Percentiles rank a stretch among this genome's conserved stretches.
These are phyloP conservation scores for Ophion costatus DNA, from an alignment of 2,888 invertebrate genomes.

Conservation along the genomic window DNA sequence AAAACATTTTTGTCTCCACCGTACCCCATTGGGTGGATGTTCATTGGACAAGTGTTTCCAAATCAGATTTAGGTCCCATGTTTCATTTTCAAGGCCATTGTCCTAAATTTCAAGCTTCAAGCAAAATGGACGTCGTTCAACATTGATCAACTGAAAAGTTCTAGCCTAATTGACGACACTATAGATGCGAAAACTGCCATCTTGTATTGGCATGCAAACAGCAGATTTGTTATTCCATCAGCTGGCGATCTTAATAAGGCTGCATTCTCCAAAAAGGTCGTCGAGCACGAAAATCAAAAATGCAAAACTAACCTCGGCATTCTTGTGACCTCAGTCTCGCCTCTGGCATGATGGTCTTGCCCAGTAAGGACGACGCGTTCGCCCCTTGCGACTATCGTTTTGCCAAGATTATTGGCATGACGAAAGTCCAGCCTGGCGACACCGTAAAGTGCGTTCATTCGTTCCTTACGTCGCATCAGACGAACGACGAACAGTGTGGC, in stretches of 20 bases:
- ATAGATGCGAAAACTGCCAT: not conserved
- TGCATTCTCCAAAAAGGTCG: not conserved
- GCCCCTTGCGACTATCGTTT: conserved; percentile 74
- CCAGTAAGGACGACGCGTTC: conserved; percentile 70
- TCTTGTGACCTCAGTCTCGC: conserved; percentile 71
- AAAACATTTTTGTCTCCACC: too few species aligned
- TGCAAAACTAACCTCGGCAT: conserved; percentile 71
- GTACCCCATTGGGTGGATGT: too few species aligned
- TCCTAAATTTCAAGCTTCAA: not conserved
- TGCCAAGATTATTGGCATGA: conserved; percentile 81
- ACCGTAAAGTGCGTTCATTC: conserved; percentile 74
- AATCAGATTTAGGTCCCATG: not conserved
- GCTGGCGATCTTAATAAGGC: not conserved
- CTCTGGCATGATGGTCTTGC: conserved; percentile 72
- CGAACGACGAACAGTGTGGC: conserved; percentile 75
- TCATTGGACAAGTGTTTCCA: not conserved
- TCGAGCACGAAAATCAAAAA: not conserved
- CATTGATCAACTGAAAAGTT: not conserved
- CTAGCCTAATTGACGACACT: not conserved
- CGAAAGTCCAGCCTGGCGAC: conserved; percentile 75
- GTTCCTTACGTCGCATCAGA: conserved; percentile 75
- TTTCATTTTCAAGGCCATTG: not conserved
- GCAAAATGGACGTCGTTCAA: not conserved
- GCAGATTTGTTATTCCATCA: not conserved
- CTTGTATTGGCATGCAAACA: not conserved